Evolutionary conservation across 2,113 vertebrate species (phyloP).

Genomic region (Cepphus grylle): DNA sequence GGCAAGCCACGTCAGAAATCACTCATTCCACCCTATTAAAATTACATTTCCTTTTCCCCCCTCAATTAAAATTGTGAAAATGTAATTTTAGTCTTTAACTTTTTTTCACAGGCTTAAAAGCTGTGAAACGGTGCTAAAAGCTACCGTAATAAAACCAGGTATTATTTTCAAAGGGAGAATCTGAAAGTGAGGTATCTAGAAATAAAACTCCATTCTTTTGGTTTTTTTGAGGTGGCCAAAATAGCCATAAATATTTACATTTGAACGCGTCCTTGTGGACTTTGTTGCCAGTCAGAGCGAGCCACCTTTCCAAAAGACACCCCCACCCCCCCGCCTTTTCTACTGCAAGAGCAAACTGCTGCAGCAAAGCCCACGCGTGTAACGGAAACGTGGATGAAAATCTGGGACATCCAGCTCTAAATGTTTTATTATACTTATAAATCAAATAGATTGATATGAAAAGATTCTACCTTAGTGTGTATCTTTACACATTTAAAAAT

Average conservation of each 20-base stretch:
- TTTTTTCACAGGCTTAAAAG: neutral
- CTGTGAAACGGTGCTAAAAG: neutral
- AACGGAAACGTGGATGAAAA: neutral
- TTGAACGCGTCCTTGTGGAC: neutral
- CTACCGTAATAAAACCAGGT: neutral
- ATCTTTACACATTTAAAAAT: neutral
- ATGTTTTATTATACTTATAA: neutral
- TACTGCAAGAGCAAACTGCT: neutral
- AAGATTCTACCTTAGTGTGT: neutral
- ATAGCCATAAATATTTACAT: conserved; percentile 21
- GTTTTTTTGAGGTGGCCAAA: neutral
- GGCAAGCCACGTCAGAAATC: neutral
- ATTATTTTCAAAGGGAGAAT: neutral
- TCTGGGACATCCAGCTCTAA: neutral
- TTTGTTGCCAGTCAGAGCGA: neutral
- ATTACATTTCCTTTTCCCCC: neutral
- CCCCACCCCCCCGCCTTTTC: neutral
- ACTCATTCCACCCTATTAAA: neutral
- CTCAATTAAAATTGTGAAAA: neutral
- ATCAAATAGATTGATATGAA: neutral
- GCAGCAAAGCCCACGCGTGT: neutral
- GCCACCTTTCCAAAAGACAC: neutral
- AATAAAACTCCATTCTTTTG: conserved; percentile 5
- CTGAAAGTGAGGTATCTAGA: neutral
- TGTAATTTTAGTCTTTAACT: neutral